Evolutionary conservation across 2,888 invertebrate species (phyloP).

Genomic region (Seladonia tumulorum): DNA sequence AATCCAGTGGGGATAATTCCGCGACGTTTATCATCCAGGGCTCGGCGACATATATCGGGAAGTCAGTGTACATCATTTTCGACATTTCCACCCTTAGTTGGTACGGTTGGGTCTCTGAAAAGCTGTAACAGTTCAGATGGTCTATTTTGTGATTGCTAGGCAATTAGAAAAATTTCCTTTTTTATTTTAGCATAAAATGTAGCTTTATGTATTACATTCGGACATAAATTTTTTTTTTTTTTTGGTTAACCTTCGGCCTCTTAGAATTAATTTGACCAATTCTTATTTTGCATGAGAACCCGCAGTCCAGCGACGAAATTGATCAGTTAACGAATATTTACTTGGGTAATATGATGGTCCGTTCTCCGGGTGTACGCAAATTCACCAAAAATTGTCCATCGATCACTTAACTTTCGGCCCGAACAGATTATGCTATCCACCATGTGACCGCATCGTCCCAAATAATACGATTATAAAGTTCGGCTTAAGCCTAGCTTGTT

Average conservation of each 20-base stretch:
- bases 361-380: background rate
- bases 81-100: too few relatives aligned
- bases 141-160: too few relatives aligned
- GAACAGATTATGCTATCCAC: background rate
- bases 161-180: too few relatives aligned
- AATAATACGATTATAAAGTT: slow-evolving; percentile 40
- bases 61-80: too few relatives aligned
- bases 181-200: too few relatives aligned
- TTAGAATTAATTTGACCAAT: background rate
- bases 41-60: too few relatives aligned
- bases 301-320: background rate
- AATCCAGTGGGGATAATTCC: too few relatives aligned
- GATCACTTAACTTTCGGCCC: background rate
- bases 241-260: background rate
- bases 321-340: background rate
- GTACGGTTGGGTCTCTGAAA: too few relatives aligned
- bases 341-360: background rate
- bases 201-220: too few relatives aligned
- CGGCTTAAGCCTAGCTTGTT: slow-evolving; percentile 31
- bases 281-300: background rate
- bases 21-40: too few relatives aligned
- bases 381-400: background rate
- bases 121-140: too few relatives aligned
- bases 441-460: background rate
- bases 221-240: too few relatives aligned